These are phyloP conservation scores for Dreissena rostriformis DNA, from an alignment of 1,140 invertebrate genomes.

Conservation along the genomic window DNA sequence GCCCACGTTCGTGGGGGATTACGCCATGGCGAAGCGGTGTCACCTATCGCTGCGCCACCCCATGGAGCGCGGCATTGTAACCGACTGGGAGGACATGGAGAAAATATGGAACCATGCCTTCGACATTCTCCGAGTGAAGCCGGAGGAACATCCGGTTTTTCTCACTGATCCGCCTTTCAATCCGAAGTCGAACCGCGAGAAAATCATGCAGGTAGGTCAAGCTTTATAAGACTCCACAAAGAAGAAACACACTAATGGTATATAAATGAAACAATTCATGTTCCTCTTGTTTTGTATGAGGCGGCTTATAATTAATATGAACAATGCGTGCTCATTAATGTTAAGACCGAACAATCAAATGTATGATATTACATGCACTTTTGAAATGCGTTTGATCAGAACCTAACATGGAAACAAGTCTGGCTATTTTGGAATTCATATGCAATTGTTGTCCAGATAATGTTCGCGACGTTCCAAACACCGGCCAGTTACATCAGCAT, in stretches of 20 bases:
- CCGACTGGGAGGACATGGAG: conserved; percentile 89
- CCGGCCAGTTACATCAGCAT: conserved; percentile 96
- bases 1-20: conserved; percentile 81
- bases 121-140: conserved; percentile 93
- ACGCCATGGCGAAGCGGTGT: conserved; percentile 87
- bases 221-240: too few relatives aligned
- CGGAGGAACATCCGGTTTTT: conserved; percentile 23
- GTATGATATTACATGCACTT: too few relatives aligned
- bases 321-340: too few relatives aligned
- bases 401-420: neutral
- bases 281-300: too few relatives aligned
- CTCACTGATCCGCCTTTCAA: conserved; percentile 76
- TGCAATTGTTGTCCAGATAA: too few relatives aligned
- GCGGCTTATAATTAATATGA: too few relatives aligned
- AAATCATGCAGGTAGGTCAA: conserved; percentile 93
- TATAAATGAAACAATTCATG: too few relatives aligned
- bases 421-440: neutral
- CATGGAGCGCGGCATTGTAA: conserved; percentile 83
- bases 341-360: too few relatives aligned
- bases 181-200: conserved; percentile 84
- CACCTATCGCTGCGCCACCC: conserved; percentile 78
- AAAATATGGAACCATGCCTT: conserved; percentile 91
- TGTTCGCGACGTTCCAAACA: conserved; percentile 87
- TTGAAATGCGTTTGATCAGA: too few relatives aligned
- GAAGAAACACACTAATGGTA: too few relatives aligned